Conservation (phyloP, 2,888 invertebrate genomes). For the Lasioglossum oenotherae region DNA sequence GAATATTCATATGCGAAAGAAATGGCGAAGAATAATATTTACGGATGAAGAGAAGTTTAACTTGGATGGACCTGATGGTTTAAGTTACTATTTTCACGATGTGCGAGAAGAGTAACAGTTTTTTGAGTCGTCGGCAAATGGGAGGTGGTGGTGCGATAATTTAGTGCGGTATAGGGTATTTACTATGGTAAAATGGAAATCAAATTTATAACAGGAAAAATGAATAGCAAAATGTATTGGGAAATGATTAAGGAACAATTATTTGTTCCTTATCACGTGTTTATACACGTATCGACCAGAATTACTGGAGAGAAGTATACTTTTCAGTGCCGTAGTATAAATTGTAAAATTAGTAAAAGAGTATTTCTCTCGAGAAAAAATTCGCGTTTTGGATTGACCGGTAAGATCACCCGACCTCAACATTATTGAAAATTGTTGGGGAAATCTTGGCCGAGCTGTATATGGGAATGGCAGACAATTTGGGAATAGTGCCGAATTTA, state of each 20-base stretch:
- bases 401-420: not conserved
- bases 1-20: not conserved
- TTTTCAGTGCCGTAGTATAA: not conserved
- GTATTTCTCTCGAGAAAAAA: not conserved
- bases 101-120: no score
- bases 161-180: not conserved
- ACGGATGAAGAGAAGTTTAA: not conserved
- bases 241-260: no score
- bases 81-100: no score
- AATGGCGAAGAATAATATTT: constrained; percentile 9
- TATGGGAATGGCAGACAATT: not conserved
- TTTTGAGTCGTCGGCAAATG: not conserved
- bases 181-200: not conserved
- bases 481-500: not conserved
- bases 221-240: not conserved
- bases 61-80: no score
- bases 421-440: not conserved
- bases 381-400: not conserved
- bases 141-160: not conserved
- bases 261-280: no score
- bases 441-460: not conserved
- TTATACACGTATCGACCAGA: no score
- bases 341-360: not conserved
- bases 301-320: not conserved
- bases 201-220: not conserved